These are phyloP conservation scores for Tenodera sinensis DNA, from an alignment of 2,888 invertebrate genomes.

Conservation along the genomic window DNA sequence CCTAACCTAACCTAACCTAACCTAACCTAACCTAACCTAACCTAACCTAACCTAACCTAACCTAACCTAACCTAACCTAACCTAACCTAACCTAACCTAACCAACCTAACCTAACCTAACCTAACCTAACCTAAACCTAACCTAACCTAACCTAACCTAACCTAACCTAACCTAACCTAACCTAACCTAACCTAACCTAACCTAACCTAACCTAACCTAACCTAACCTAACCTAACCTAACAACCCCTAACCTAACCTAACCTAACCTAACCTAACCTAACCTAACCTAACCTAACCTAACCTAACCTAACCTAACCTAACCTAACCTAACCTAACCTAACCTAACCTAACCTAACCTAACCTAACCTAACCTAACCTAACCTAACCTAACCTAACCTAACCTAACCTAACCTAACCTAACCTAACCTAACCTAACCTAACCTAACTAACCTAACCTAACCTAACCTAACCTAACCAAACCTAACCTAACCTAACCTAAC, in stretches of 20 bases:
- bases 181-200: too few species aligned
- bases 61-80: slow-evolving; percentile 23
- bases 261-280: background rate
- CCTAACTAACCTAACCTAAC: background rate
- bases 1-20: too few species aligned
- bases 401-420: too few species aligned
- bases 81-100: too few species aligned
- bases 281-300: background rate
- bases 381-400: too few species aligned
- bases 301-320: background rate
- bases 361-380: background rate
- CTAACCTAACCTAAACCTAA: background rate
- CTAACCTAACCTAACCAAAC: slow-evolving; percentile 21
- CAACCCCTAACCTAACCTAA: background rate
- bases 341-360: too few species aligned
- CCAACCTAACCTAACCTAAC: slow-evolving; percentile 8
- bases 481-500: slow-evolving; percentile 34
- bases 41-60: slow-evolving; percentile 25
- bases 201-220: too few species aligned
- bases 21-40: background rate
- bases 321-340: too few species aligned
- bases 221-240: slow-evolving; percentile 5
- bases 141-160: too few species aligned
- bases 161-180: too few species aligned
- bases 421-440: background rate